phyloP scores from a whole-genome alignment of 1,140 invertebrate genomes.

The Campodea augens region DNA sequence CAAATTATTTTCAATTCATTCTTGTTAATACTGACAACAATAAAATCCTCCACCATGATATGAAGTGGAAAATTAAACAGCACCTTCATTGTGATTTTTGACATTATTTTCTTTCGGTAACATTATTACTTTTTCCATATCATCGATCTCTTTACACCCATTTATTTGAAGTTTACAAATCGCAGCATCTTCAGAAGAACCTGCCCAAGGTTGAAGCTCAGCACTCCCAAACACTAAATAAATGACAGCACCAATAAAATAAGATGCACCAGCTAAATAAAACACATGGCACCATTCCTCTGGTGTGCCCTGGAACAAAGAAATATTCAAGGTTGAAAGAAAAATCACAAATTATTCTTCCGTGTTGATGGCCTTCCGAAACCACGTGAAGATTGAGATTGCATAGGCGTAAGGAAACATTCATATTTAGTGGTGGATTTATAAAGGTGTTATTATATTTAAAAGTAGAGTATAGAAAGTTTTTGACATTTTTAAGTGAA shows the following conservation, averaged over 20 bases:
- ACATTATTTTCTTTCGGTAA: too few species aligned
- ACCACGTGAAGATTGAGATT: not conserved
- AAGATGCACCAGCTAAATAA: slow-evolving; percentile 15
- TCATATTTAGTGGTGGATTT: too few species aligned
- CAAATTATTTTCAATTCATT: too few species aligned
- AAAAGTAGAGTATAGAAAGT: too few species aligned
- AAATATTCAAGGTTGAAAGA: slow-evolving; percentile 1
- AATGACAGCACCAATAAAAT: slow-evolving; percentile 21
- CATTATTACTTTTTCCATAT: not conserved
- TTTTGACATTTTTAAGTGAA: too few species aligned
- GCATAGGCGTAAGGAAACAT: not conserved
- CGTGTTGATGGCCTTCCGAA: not conserved
- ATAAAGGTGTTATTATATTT: too few species aligned
- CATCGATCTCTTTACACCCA: not conserved
- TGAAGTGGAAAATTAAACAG: too few species aligned
- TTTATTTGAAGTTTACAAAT: too few species aligned
- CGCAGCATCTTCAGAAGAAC: not conserved
- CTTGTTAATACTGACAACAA: too few species aligned
- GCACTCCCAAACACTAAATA: slow-evolving; percentile 24
- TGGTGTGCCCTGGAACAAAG: slow-evolving; percentile 16
- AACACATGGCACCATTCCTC: slow-evolving; percentile 20
- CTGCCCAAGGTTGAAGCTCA: slow-evolving; percentile 24
- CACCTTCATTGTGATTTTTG: too few species aligned
- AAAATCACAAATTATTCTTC: not conserved
- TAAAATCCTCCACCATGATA: too few species aligned